Conservation (phyloP, 2,888 invertebrate genomes). For the Cenopis cana region DNA sequence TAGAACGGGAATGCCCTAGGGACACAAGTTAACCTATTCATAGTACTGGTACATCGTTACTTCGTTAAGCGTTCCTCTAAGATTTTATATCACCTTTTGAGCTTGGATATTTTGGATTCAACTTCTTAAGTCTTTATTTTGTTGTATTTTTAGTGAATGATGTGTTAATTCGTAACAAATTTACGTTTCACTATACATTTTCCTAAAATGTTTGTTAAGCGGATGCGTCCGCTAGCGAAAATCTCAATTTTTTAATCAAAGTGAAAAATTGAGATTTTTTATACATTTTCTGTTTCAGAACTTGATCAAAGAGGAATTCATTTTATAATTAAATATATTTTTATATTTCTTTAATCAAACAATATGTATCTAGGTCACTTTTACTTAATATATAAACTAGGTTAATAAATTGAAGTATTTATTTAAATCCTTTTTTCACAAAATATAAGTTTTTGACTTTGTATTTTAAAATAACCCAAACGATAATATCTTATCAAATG, state of each 20-base stretch:
- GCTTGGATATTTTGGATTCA: neutral
- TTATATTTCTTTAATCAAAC: neutral
- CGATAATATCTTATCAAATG: neutral
- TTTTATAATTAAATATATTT: neutral
- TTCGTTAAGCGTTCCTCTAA: conserved; percentile 23
- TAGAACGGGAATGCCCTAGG: conserved; percentile 49
- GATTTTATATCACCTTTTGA: conserved; percentile 5
- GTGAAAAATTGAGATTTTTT: no score
- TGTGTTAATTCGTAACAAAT: neutral
- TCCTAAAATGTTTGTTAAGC: no score
- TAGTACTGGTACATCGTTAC: conserved; percentile 31
- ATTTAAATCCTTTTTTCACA: neutral
- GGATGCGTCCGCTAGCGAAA: no score
- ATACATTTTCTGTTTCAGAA: conserved; percentile 1
- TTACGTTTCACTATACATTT: no score
- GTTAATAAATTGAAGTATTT: neutral
- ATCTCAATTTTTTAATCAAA: no score
- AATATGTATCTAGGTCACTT: neutral
- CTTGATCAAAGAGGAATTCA: neutral
- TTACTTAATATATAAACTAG: neutral
- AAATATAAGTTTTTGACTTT: neutral
- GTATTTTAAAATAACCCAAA: neutral
- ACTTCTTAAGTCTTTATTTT: neutral
- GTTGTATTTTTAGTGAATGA: neutral
- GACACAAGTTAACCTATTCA: conserved; percentile 42